Percentiles rank a stretch among this genome's conserved stretches.
Evolutionary conservation across 2,113 vertebrate genomes (phyloP).

Genomic region (Hippocampus abdominalis): DNA sequence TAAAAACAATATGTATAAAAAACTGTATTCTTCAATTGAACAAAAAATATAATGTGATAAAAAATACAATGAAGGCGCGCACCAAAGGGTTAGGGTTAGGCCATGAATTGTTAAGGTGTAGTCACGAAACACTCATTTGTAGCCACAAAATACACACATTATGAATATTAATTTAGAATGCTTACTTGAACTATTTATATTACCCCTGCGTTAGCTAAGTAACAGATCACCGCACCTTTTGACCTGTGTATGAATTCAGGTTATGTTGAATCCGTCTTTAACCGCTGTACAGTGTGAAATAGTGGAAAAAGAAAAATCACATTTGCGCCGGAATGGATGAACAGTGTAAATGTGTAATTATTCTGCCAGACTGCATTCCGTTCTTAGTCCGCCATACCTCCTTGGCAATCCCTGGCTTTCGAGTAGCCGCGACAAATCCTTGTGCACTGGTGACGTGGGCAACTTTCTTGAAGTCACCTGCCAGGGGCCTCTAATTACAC

Average conservation of each 20-base stretch:
- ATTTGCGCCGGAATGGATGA: not conserved
- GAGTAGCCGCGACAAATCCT: constrained; percentile 34
- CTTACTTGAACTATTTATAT: too few relatives aligned
- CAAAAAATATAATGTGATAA: too few relatives aligned
- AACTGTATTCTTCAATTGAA: too few relatives aligned
- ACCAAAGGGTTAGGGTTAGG: too few relatives aligned
- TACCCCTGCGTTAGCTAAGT: too few relatives aligned
- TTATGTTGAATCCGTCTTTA: too few relatives aligned
- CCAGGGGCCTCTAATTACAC: constrained; percentile 70
- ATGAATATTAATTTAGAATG: too few relatives aligned
- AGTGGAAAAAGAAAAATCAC: not conserved
- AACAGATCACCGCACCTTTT: too few relatives aligned
- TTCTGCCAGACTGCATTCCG: not conserved
- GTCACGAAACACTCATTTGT: not conserved
- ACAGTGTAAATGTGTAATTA: not conserved
- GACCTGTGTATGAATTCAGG: too few relatives aligned
- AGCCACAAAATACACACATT: not conserved
- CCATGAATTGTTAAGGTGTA: not conserved
- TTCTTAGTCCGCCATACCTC: not conserved
- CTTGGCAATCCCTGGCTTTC: not conserved
- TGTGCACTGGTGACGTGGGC: constrained; percentile 37
- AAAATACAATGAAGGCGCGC: not conserved
- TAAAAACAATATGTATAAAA: too few relatives aligned
- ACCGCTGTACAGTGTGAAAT: too few relatives aligned
- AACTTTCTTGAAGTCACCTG: constrained; percentile 65